Percentiles rank a stretch among this genome's conserved stretches.
These are phyloP conservation scores for Incurvaria masculella DNA, from an alignment of 2,888 invertebrate genomes.

Conservation along the genomic window DNA sequence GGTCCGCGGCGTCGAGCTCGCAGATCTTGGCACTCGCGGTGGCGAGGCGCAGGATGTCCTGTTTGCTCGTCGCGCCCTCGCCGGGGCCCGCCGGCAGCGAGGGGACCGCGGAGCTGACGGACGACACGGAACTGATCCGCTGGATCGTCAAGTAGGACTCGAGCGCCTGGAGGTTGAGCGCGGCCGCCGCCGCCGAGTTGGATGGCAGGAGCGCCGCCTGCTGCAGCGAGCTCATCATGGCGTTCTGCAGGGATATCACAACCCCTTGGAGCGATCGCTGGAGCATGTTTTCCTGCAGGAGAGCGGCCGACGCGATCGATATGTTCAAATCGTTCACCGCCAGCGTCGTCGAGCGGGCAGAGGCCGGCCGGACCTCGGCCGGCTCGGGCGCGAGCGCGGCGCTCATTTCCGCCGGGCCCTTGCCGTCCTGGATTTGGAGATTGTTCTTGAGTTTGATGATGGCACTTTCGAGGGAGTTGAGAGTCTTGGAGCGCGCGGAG, in stretches of 20 bases:
- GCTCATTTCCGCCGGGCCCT: constrained; percentile 38
- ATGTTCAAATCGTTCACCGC: constrained; percentile 35
- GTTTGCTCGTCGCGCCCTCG: constrained; percentile 47
- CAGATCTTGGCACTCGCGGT: constrained; percentile 53
- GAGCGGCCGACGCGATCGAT: constrained; percentile 58
- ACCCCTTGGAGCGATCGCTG: constrained; percentile 77
- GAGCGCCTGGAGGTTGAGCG: constrained; percentile 79
- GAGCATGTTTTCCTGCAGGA: constrained; percentile 61
- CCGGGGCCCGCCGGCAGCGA: constrained; percentile 29
- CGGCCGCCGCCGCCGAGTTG: constrained; percentile 81
- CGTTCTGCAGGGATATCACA: constrained; percentile 77
- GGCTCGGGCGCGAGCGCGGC: constrained; percentile 33
- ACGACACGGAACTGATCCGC: constrained; percentile 68
- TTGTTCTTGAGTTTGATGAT: constrained; percentile 54
- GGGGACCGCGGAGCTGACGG: constrained; percentile 39
- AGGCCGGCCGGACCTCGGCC: constrained; percentile 33
- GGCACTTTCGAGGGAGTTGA: constrained; percentile 51
- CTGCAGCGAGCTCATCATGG: constrained; percentile 80
- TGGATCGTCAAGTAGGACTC: constrained; percentile 84
- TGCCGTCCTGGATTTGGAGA: constrained; percentile 50
- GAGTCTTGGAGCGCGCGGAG: constrained; percentile 43
- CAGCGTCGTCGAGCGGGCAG: constrained; percentile 33
- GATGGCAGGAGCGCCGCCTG: constrained; percentile 79
- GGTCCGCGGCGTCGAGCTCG: constrained; percentile 40
- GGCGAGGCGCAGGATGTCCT: constrained; percentile 66